Conservation (phyloP, 2,797 vertebrate genomes). For the Acomys russatus region DNA sequence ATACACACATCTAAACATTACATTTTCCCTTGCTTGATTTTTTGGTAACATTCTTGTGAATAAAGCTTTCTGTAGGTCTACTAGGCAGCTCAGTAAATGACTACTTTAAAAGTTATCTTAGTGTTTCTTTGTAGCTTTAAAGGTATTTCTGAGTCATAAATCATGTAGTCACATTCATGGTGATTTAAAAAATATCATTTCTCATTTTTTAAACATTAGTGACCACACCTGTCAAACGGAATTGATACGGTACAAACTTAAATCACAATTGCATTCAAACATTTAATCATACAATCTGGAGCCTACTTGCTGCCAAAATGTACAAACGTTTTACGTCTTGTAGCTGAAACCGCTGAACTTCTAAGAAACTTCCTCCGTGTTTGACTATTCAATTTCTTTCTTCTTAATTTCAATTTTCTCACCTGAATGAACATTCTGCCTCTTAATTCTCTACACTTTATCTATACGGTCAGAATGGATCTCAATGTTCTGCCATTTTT, state of each 20-base stretch:
- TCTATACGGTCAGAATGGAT: not conserved
- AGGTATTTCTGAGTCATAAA: not conserved
- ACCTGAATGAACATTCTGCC: not conserved
- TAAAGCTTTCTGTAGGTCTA: not conserved
- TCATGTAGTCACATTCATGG: not conserved
- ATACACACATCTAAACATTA: not conserved
- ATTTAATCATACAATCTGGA: conserved; percentile 1
- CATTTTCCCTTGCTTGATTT: conserved; percentile 5
- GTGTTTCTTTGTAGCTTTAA: conserved; percentile 28
- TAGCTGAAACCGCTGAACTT: not conserved
- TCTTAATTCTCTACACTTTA: not conserved
- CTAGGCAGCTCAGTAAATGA: conserved; percentile 14
- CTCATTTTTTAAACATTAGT: not conserved
- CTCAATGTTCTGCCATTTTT: not conserved
- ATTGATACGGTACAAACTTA: not conserved
- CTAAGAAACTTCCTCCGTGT: not conserved
- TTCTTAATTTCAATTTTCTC: conserved; percentile 2
- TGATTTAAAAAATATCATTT: not conserved
- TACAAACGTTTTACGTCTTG: not conserved
- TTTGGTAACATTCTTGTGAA: conserved; percentile 15
- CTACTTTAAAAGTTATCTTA: conserved; percentile 14
- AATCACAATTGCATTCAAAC: not conserved
- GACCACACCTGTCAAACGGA: not conserved
- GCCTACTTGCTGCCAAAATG: not conserved
- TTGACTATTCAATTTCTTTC: not conserved